phyloP scores from a whole-genome alignment of 37 sponge, comb jelly and placozoan genomes.

The Chondrosia reniformis region DNA sequence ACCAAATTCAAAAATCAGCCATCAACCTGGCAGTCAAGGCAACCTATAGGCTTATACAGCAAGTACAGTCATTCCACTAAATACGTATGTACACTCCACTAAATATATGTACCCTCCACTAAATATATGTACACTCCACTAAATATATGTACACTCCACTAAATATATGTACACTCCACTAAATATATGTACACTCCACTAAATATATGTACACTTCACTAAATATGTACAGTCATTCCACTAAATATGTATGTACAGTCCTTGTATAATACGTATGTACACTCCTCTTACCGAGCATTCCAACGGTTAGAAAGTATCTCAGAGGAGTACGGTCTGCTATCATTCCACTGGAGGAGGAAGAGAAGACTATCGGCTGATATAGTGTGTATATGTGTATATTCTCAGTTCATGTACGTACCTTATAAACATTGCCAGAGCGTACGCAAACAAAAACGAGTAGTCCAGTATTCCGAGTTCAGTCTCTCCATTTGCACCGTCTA shows the following conservation, averaged over 20 bases:
- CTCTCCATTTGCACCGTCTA: background rate
- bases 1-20: too few species aligned
- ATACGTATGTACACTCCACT: background rate
- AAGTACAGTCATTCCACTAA: background rate
- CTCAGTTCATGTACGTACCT: constrained; percentile 21
- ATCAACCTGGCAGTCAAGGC: background rate
- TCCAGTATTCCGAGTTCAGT: constrained; percentile 52
- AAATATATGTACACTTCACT: background rate
- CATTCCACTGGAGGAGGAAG: constrained; percentile 42
- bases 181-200: background rate
- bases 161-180: background rate
- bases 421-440: constrained; percentile 62
- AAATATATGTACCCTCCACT: background rate
- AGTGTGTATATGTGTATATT: background rate
- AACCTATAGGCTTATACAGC: background rate
- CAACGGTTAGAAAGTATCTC: constrained; percentile 51
- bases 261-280: background rate
- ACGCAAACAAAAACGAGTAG: constrained; percentile 62
- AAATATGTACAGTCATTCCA: background rate
- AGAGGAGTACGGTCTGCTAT: constrained; percentile 63
- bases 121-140: background rate
- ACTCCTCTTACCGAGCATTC: constrained; percentile 37
- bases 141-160: background rate
- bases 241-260: background rate
- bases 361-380: background rate